These are phyloP conservation scores for Semnornis frantzii DNA, from an alignment of 2,113 vertebrate genomes.

Conservation along the genomic window DNA sequence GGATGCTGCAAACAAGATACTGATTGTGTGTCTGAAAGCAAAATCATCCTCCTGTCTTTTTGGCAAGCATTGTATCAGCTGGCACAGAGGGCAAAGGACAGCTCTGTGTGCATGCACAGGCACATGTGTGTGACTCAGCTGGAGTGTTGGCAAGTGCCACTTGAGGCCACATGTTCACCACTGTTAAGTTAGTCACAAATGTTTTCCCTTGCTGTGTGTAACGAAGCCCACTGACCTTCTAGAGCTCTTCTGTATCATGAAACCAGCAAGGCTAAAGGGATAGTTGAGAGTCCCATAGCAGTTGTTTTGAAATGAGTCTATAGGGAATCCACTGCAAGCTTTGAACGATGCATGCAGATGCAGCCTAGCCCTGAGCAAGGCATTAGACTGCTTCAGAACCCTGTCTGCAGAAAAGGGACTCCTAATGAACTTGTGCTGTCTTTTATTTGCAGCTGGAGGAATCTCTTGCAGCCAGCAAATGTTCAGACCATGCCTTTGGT, in stretches of 20 bases:
- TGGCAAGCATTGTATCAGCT: neutral
- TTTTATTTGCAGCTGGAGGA: neutral
- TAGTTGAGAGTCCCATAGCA: neutral
- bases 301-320: neutral
- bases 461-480: neutral
- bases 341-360: neutral
- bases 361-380: neutral
- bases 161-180: neutral
- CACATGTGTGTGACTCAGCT: rapidly evolving
- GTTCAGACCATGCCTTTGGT: rapidly evolving
- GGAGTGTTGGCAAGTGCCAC: neutral
- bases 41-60: neutral
- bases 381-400: neutral
- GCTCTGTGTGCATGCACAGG: neutral
- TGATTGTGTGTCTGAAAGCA: neutral
- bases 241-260: neutral
- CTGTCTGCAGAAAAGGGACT: neutral
- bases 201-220: neutral
- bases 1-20: neutral
- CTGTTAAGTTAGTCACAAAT: neutral
- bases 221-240: neutral
- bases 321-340: neutral
- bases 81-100: neutral
- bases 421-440: neutral
- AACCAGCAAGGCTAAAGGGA: neutral